Conservation (phyloP, 2,113 vertebrate species). For the Malurus elegans region DNA sequence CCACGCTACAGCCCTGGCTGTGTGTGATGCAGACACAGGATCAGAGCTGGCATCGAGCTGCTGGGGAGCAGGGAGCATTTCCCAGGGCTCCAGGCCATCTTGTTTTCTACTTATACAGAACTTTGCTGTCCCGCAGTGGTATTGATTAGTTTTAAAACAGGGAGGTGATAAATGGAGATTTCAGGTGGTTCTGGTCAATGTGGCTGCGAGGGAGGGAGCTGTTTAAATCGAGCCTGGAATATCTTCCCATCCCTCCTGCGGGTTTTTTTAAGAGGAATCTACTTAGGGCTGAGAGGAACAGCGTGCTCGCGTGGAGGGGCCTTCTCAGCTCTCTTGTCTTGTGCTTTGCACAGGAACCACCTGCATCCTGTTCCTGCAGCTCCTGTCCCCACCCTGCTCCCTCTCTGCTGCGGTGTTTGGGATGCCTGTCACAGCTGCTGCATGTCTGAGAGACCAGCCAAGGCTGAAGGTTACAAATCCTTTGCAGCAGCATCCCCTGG, state of each 20-base stretch:
- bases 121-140: neutral
- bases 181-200: conserved; percentile 27
- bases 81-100: conserved; percentile 9
- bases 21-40: neutral
- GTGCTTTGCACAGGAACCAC: neutral
- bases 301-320: neutral
- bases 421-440: neutral
- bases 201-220: neutral
- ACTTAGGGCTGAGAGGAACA: neutral
- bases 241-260: neutral
- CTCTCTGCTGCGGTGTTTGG: neutral
- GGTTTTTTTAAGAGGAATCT: neutral
- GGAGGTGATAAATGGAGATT: conserved; percentile 41
- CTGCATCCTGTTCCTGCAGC: neutral
- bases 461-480: neutral
- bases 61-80: neutral
- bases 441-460: neutral
- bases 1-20: neutral
- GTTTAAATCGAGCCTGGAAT: conserved; percentile 7
- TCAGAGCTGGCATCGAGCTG: neutral
- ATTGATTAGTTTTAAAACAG: conserved; percentile 46
- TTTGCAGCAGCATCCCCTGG: neutral
- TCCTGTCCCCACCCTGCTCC: neutral
- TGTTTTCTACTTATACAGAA: conserved; percentile 8
- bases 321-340: neutral